These are phyloP conservation scores for Aphidius ervi DNA, from an alignment of 1,140 invertebrate genomes.

Conservation along the genomic window DNA sequence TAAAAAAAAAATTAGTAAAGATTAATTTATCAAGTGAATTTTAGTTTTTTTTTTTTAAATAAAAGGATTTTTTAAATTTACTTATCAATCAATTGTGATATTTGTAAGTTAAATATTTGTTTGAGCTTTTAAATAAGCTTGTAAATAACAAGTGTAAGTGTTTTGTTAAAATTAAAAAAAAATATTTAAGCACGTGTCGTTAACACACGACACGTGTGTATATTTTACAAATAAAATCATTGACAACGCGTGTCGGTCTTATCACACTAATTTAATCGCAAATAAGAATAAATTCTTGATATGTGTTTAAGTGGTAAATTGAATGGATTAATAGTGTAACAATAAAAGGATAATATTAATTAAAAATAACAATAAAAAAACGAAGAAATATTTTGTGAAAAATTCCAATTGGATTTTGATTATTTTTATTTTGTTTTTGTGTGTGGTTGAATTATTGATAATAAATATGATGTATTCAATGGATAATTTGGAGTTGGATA, in stretches of 20 bases:
- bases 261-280: background rate
- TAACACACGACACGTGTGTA: slow-evolving; percentile 15
- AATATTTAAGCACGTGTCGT: slow-evolving; percentile 8
- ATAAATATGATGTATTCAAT: slow-evolving; percentile 51
- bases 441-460: background rate
- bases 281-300: background rate
- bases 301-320: slow-evolving; percentile 6
- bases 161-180: background rate
- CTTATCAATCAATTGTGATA: background rate
- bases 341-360: background rate
- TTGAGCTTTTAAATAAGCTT: background rate
- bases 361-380: background rate
- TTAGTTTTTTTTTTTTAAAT: too few species aligned
- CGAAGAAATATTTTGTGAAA: background rate
- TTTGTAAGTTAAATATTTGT: slow-evolving; percentile 3
- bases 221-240: slow-evolving; percentile 13
- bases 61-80: too few species aligned
- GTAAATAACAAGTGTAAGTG: background rate
- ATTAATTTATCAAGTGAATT: too few species aligned
- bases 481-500: slow-evolving; percentile 55
- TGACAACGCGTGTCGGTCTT: slow-evolving; percentile 1
- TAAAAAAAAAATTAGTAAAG: too few species aligned
- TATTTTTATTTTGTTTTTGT: background rate
- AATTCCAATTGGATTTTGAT: background rate
- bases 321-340: background rate